phyloP scores from a whole-genome alignment of 2,113 vertebrate genomes.

The Poeciliopsis turrubarensis region DNA sequence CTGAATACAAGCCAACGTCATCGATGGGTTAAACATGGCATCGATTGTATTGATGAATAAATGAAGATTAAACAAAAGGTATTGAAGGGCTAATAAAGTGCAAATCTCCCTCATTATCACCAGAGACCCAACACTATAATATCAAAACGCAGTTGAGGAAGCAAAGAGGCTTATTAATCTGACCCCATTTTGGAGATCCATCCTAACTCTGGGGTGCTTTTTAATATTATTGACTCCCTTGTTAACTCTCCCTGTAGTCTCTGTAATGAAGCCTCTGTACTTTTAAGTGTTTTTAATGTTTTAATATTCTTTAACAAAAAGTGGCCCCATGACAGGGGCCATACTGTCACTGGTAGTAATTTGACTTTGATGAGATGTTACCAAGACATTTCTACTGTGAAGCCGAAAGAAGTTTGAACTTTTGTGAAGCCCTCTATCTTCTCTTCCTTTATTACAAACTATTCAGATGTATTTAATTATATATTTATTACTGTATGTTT shows the following conservation, averaged over 20 bases:
- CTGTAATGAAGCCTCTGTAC: conserved; percentile 50
- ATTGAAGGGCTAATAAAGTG: conserved; percentile 42
- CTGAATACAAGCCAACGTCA: conserved; percentile 14
- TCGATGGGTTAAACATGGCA: not conserved
- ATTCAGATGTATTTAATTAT: conserved; percentile 4
- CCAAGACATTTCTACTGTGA: conserved; percentile 16
- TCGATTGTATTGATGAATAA: conserved; percentile 18
- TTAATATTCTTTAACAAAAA: conserved; percentile 49
- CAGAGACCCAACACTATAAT: conserved; percentile 41
- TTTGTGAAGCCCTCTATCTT: conserved; percentile 15
- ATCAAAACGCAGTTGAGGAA: conserved; percentile 52
- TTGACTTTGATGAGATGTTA: conserved; percentile 28
- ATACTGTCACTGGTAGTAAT: conserved; percentile 41
- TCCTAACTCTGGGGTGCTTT: conserved; percentile 58
- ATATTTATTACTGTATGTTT: not conserved
- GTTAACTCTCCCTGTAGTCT: conserved; percentile 55
- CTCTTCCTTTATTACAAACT: not conserved
- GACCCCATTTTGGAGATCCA: conserved; percentile 60
- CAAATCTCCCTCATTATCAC: conserved; percentile 38
- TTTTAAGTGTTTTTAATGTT: conserved; percentile 52
- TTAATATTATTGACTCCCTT: conserved; percentile 63
- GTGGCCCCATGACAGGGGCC: conserved; percentile 21
- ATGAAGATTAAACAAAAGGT: conserved; percentile 39
- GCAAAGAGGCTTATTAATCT: conserved; percentile 51
- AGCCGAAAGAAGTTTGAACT: conserved; percentile 5